Percentiles rank a stretch among this genome's conserved stretches.
These are phyloP conservation scores for Planiliza haematocheilus DNA, from an alignment of 2,113 vertebrate genomes.

Conservation along the genomic window DNA sequence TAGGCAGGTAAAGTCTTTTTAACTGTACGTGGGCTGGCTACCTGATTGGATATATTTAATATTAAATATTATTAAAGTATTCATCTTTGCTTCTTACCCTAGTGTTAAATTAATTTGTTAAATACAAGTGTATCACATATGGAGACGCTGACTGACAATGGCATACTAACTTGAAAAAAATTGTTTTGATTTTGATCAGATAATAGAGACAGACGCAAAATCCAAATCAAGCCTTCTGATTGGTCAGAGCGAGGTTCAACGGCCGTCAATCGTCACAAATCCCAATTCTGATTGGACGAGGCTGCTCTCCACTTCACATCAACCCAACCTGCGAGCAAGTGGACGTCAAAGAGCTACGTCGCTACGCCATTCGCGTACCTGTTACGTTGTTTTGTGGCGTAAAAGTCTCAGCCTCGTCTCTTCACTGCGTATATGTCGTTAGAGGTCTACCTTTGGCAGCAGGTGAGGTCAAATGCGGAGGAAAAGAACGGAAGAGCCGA, in stretches of 20 bases:
- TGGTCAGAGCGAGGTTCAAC: slow-evolving; percentile 27
- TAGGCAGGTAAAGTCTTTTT: no score
- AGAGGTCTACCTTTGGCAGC: slow-evolving; percentile 64
- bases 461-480: slow-evolving; percentile 84
- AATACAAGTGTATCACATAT: no score
- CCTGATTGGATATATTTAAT: no score
- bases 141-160: no score
- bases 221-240: slow-evolving; percentile 22
- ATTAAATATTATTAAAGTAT: no score
- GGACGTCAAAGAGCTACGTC: slow-evolving; percentile 25
- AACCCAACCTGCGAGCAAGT: background rate
- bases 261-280: slow-evolving; percentile 44
- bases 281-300: slow-evolving; percentile 74
- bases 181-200: background rate
- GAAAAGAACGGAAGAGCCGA: slow-evolving; percentile 70
- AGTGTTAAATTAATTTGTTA: no score
- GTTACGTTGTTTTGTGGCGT: slow-evolving; percentile 55
- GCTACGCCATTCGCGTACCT: slow-evolving; percentile 71
- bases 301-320: background rate
- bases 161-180: background rate
- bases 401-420: background rate
- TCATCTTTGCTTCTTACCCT: no score
- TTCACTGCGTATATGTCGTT: slow-evolving; percentile 38
- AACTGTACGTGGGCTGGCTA: no score
- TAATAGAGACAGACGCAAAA: background rate